Base-by-base conservation (phyloP, 2,888 invertebrate genomes). In the Melanostoma mellinum region DNA sequence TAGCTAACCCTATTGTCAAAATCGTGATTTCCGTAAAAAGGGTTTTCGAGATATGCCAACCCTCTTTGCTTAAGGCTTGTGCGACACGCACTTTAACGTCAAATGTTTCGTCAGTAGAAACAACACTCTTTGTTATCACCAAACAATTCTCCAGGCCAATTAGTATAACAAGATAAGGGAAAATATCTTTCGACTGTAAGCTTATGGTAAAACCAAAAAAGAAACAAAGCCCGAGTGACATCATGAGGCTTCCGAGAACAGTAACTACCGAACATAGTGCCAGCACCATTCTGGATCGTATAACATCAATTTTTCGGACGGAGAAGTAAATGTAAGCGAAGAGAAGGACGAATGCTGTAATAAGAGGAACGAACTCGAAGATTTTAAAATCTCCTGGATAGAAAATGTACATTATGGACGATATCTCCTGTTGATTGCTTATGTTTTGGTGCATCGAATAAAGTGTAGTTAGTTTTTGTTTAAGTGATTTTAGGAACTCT, bases 31-130 rank as follows among this genome's bases (percentile, higher is more conserved):
- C 99, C 0, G 97, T 95, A 0, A 99, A 92, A 55, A 99, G 92
- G 89, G 98, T 98, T 90, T 99, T 99, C 0, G 98, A 98, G 56
- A 99, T 98, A 3, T 96, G 97, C 98, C 98, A 99, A 6, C 98
- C 99, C 92, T 99, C 99, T 88, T 96, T 97, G 89, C 97, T 97
- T n/a, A 99, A 92, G 2, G 99, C 99, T 92, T 98, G 97, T 0
- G 99, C 98, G 3, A 99, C 95, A 10, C 99, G 94, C 86, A 98
- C 97, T 91, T 98, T 98, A 4, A 98, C 97, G 90, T 99, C 99
- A 63, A 99, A 93, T 86, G 98, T 96, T 2, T 97, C 95, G 58
- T 98, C 97, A 2, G 97, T 97, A 2, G 97, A 96, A 0, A 98
- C 97, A 0, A 99, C 98, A 87, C 98, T 98, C 90, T 97, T 97